A percentile compares a stretch with the other conserved stretches of the same genome.
Conservation (phyloP, 2,888 invertebrate species). For the Himalopsyche kuldschensis region DNA sequence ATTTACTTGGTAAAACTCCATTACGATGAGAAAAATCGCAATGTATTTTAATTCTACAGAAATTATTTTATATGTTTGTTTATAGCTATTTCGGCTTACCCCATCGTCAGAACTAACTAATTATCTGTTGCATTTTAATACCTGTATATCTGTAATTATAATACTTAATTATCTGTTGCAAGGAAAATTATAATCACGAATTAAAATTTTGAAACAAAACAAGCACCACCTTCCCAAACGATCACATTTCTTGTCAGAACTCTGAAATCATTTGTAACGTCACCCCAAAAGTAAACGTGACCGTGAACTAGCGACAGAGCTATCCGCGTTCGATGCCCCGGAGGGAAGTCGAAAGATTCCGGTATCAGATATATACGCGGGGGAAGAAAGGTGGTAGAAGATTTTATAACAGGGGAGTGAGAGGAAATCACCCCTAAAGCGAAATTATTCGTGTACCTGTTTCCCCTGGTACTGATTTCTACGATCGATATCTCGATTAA, state of each 20-base stretch:
- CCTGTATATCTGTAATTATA: too few relatives aligned
- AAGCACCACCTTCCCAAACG: too few relatives aligned
- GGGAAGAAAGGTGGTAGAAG: neutral
- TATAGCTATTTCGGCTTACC: too few relatives aligned
- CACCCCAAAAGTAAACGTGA: neutral
- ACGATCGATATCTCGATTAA: neutral
- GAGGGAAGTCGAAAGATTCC: neutral
- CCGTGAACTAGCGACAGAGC: neutral
- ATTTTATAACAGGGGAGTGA: neutral
- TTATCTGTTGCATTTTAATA: too few relatives aligned
- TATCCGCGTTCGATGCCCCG: neutral
- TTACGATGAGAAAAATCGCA: too few relatives aligned
- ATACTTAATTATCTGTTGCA: too few relatives aligned
- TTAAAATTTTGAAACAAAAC: too few relatives aligned
- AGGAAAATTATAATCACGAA: too few relatives aligned
- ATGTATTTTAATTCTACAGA: too few relatives aligned
- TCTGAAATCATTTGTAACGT: neutral
- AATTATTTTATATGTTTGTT: too few relatives aligned
- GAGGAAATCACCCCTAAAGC: neutral
- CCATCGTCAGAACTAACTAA: too few relatives aligned
- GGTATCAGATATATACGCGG: neutral
- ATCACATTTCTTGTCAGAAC: neutral
- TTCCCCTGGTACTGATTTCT: neutral
- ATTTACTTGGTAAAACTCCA: too few relatives aligned
- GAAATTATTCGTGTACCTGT: neutral